Percentiles rank a stretch among this genome's conserved stretches.
phyloP scores from a whole-genome alignment of 64 coral and sea anemone genomes.

The Montipora cactus region DNA sequence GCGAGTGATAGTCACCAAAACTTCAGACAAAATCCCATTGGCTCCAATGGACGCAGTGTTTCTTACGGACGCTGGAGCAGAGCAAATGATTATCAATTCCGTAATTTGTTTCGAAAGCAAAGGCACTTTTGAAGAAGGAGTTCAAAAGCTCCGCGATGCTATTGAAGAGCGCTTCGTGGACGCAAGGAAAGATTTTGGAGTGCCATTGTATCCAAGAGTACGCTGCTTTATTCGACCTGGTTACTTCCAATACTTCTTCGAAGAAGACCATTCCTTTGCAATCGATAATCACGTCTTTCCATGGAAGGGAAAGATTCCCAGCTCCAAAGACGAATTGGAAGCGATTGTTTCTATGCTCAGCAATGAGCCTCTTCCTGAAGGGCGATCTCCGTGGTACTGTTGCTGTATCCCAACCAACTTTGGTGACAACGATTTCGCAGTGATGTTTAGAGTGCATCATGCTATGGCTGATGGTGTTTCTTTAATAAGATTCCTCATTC shows the following conservation, averaged over 20 bases:
- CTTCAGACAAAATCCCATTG: conserved; percentile 29
- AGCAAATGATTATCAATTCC: conserved; percentile 70
- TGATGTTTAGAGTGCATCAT: conserved; percentile 80
- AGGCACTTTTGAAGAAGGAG: conserved; percentile 24
- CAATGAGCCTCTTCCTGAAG: conserved; percentile 45
- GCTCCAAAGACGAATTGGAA: conserved; percentile 83
- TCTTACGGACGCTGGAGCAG: conserved; percentile 18
- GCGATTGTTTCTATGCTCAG: conserved; percentile 71
- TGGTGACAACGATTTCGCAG: conserved; percentile 37
- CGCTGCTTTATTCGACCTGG: conserved; percentile 65
- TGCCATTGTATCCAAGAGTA: conserved; percentile 64
- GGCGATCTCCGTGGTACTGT: conserved; percentile 75
- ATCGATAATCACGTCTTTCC: conserved; percentile 89
- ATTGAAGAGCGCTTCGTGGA: conserved; percentile 70
- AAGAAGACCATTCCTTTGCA: conserved; percentile 79
- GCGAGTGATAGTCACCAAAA: conserved; percentile 6
- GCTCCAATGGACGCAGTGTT: conserved; percentile 67
- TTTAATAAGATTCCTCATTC: conserved; percentile 65
- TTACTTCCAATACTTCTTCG: conserved; percentile 92
- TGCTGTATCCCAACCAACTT: conserved; percentile 81
- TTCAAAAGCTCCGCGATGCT: conserved; percentile 47
- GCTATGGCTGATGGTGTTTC: conserved; percentile 90
- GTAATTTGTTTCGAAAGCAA: conserved; percentile 13
- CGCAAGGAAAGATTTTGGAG: conserved; percentile 58
- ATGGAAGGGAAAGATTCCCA: conserved; percentile 69